These are phyloP conservation scores for Xylophagus ater DNA, from an alignment of 2,888 invertebrate genomes.

Conservation along the genomic window DNA sequence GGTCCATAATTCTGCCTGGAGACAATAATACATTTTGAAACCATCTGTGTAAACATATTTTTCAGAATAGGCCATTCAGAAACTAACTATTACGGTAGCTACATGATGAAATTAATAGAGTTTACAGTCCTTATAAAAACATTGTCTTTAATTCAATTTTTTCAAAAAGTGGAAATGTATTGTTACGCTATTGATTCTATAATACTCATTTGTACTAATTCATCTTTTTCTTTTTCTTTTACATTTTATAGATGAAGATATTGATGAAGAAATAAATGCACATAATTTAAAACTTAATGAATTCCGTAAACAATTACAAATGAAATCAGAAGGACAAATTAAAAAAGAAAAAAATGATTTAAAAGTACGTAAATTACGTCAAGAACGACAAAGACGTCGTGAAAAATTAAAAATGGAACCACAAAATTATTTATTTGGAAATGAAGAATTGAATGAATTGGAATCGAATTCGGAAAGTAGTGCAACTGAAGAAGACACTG, in stretches of 20 bases:
- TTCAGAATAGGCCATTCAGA: no score
- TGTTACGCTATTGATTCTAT: no score
- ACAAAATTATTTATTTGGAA: slow-evolving; percentile 24
- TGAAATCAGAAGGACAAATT: slow-evolving; percentile 9
- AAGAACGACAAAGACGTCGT: slow-evolving; percentile 20
- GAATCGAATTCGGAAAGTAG: slow-evolving; percentile 21
- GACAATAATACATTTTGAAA: no score
- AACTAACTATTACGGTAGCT: no score
- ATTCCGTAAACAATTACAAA: not conserved
- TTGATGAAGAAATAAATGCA: not conserved
- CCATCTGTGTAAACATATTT: no score
- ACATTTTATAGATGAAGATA: not conserved
- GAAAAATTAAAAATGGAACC: slow-evolving; percentile 22
- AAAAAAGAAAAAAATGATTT: slow-evolving; percentile 22
- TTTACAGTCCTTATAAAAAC: no score
- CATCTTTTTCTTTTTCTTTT: no score
- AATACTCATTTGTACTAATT: no score
- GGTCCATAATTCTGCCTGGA: no score
- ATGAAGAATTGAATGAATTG: slow-evolving; percentile 23
- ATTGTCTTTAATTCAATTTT: no score
- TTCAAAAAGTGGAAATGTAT: no score
- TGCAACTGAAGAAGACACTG: slow-evolving; percentile 19
- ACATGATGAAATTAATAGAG: no score
- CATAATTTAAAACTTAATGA: not conserved
- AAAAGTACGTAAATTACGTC: slow-evolving; percentile 15